These are phyloP conservation scores for Seriola rivoliana DNA, from an alignment of 2,113 vertebrate genomes.

Conservation along the genomic window DNA sequence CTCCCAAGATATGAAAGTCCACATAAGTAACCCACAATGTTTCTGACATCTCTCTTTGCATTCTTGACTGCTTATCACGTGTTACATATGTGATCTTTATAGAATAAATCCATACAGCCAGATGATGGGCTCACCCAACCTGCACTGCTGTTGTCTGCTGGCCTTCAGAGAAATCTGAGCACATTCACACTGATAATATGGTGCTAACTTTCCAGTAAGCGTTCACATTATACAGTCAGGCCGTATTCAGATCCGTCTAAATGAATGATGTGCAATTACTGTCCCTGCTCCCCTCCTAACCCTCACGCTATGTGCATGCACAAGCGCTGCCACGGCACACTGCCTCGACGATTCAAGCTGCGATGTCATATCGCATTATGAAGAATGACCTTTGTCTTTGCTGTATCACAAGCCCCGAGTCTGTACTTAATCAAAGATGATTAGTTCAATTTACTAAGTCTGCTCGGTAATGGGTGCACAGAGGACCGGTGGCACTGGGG, in stretches of 20 bases:
- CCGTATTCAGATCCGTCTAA: constrained; percentile 50
- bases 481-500: constrained; percentile 51
- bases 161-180: constrained; percentile 20
- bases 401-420: constrained; percentile 72
- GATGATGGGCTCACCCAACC: constrained; percentile 22
- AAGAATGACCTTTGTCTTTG: constrained; percentile 81
- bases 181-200: constrained; percentile 6
- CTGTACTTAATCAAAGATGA: constrained; percentile 83
- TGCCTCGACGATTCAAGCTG: constrained; percentile 37
- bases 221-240: constrained; percentile 46
- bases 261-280: constrained; percentile 77
- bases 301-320: not conserved
- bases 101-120: constrained; percentile 22
- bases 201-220: constrained; percentile 43
- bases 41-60: not conserved
- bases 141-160: not conserved
- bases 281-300: constrained; percentile 29
- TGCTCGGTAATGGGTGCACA: constrained; percentile 69
- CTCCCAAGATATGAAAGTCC: constrained; percentile 5
- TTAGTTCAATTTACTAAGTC: constrained; percentile 80
- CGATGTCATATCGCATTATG: constrained; percentile 76
- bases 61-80: not conserved
- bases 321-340: constrained; percentile 8
- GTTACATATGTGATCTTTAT: not conserved
- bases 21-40: not conserved